phyloP scores from a whole-genome alignment of 2,888 invertebrate genomes.

The Diadegma fenestrale region DNA sequence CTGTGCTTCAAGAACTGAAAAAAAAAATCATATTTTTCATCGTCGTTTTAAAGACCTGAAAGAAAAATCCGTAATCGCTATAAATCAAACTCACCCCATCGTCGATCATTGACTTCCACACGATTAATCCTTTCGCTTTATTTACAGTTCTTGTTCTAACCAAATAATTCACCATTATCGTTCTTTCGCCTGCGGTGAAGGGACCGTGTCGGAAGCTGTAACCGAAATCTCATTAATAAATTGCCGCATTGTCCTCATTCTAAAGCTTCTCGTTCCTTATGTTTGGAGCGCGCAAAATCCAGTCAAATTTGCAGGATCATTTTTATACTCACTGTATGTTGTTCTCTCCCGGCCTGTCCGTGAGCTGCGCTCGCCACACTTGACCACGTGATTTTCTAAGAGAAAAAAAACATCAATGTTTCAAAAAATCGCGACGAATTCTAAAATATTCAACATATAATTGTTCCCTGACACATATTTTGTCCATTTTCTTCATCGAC shows the following conservation, averaged over 20 bases:
- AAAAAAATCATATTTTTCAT: background rate
- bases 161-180: conserved; percentile 5
- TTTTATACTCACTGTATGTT: background rate
- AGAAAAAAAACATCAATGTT: background rate
- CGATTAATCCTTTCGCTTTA: conserved; percentile 10
- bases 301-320: background rate
- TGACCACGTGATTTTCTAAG: background rate
- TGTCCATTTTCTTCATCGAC: too few relatives aligned
- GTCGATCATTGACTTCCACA: conserved; percentile 29
- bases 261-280: background rate
- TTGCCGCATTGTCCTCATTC: background rate
- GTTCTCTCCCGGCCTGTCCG: background rate
- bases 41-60: background rate
- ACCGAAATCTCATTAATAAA: background rate
- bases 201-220: background rate
- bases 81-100: conserved; percentile 21
- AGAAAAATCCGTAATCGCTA: background rate
- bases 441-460: background rate
- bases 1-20: conserved; percentile 16
- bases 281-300: background rate
- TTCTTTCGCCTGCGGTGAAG: background rate
- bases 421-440: background rate
- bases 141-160: background rate
- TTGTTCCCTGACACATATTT: too few relatives aligned
- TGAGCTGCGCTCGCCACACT: background rate